Evolutionary conservation across 2,113 vertebrate genomes (phyloP).

Genomic region (Centropus unirufus): DNA sequence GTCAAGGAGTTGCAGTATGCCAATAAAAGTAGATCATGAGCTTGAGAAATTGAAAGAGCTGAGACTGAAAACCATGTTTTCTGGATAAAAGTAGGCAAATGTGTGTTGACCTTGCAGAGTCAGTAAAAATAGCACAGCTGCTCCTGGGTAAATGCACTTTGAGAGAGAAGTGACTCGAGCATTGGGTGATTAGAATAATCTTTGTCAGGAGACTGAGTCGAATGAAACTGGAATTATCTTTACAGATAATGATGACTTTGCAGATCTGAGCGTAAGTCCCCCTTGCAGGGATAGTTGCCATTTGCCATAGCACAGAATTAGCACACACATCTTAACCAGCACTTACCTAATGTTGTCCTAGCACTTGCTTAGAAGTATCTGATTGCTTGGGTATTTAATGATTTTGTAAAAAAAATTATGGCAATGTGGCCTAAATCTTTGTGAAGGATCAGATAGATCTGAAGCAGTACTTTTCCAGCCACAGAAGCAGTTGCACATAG

Average conservation of each 20-base stretch:
- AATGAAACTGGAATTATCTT: neutral
- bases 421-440: neutral
- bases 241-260: neutral
- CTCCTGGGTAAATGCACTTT: neutral
- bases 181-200: neutral
- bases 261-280: neutral
- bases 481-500: neutral
- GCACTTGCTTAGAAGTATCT: neutral
- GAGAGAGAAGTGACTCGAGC: neutral
- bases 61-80: neutral
- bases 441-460: neutral
- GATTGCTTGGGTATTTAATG: neutral
- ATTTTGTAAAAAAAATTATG: neutral
- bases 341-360: neutral
- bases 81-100: neutral
- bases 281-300: neutral
- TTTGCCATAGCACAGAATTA: neutral
- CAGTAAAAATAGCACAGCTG: neutral
- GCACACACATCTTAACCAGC: neutral
- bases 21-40: neutral
- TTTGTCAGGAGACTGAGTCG: neutral
- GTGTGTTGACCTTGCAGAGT: neutral
- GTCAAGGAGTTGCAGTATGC: neutral
- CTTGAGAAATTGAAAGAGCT: neutral
- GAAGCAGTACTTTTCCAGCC: neutral